A percentile compares a stretch with the other conserved stretches of the same genome.
These are phyloP conservation scores for Dicrostonyx torquatus DNA, from an alignment of 2,797 vertebrate genomes.

Conservation along the genomic window DNA sequence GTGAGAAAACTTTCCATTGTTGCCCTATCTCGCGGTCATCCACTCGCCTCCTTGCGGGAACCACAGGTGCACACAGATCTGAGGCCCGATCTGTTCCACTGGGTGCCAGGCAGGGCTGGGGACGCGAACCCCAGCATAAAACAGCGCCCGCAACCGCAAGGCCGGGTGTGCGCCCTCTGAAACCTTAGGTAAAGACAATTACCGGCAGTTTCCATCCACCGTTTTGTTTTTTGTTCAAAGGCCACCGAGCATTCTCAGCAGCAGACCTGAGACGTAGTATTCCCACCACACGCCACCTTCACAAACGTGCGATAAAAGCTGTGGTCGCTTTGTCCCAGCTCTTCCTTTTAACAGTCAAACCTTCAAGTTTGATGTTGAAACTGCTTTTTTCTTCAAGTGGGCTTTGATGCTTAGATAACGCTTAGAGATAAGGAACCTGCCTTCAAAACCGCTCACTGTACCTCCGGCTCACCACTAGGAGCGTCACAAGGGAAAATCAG, in stretches of 20 bases:
- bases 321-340: constrained; percentile 77
- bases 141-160: constrained; percentile 77
- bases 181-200: constrained; percentile 84
- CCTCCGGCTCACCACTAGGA: constrained; percentile 37
- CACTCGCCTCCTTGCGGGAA: constrained; percentile 61
- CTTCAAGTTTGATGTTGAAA: constrained; percentile 76
- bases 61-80: constrained; percentile 83
- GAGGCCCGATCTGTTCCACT: constrained; percentile 86
- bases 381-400: constrained; percentile 74
- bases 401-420: constrained; percentile 80
- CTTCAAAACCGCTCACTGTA: constrained; percentile 78
- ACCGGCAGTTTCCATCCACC: constrained; percentile 84
- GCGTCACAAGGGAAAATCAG: constrained; percentile 71
- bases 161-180: constrained; percentile 80
- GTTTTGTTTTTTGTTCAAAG: constrained; percentile 84
- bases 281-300: constrained; percentile 78
- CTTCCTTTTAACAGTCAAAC: constrained; percentile 79
- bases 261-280: constrained; percentile 71
- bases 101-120: constrained; percentile 81
- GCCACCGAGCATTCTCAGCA: constrained; percentile 75
- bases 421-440: constrained; percentile 67
- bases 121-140: constrained; percentile 85
- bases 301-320: constrained; percentile 64
- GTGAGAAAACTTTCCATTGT: constrained; percentile 88
- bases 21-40: constrained; percentile 85